These are phyloP conservation scores for Podilymbus podiceps DNA, from an alignment of 2,113 vertebrate genomes.

Conservation along the genomic window DNA sequence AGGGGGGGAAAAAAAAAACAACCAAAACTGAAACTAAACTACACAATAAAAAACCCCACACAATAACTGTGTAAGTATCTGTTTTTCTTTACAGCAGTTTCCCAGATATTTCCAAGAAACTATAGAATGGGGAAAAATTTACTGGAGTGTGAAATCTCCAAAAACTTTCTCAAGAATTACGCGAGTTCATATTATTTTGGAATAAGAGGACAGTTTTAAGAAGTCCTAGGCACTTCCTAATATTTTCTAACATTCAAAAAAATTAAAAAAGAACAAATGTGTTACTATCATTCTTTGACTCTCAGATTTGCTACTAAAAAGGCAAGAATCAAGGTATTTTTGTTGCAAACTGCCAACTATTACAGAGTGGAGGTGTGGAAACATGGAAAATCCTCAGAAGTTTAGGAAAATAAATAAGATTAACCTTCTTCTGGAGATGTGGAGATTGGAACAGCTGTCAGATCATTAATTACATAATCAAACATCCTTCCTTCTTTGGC, in stretches of 20 bases:
- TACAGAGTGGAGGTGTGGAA: not conserved
- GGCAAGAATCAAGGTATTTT: not conserved
- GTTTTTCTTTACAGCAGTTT: not conserved
- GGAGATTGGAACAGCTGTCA: constrained; percentile 95
- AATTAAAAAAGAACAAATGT: not conserved
- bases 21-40: too few relatives aligned
- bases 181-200: not conserved
- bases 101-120: not conserved
- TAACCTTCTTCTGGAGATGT: constrained; percentile 95
- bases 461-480: constrained; percentile 98
- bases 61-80: not conserved
- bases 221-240: not conserved
- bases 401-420: not conserved
- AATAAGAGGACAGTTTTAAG: not conserved
- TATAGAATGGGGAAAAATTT: not conserved
- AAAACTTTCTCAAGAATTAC: not conserved
- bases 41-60: not conserved
- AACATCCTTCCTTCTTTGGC: constrained; percentile 92
- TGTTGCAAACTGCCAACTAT: not conserved
- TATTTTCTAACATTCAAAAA: not conserved
- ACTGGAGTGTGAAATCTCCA: not conserved
- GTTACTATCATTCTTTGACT: not conserved
- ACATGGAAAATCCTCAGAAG: not conserved
- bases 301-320: not conserved
- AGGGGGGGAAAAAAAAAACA: too few relatives aligned